Evolutionary conservation across 2,113 vertebrate genomes (phyloP), one percentile per base, ranked within the genome.

Genomic region (Rallus limicola): DNA sequence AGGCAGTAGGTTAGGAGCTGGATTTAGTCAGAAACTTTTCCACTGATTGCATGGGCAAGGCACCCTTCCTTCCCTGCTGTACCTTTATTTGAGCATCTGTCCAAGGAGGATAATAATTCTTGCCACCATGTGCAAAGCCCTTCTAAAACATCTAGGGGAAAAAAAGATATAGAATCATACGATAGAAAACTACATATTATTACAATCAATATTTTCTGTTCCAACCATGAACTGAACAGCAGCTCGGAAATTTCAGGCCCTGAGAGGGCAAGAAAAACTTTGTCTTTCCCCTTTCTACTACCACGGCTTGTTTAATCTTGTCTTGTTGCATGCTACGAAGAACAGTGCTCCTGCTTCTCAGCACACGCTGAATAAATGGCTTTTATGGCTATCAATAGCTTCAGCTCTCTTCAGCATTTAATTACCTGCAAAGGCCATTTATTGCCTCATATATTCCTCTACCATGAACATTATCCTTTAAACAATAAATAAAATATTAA

Each of bases 401-500:
- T 90, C 5, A 3, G 55, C 2, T n/a, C 88, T 90, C 93, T 93
- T 95, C 86, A 94, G 94, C 93, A 91, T 97, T 97, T 97, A 97
- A 97, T 97, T 97, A 97, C 93, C 93, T 96, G 90, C 94, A 96
- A 93, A 96, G 86, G 92, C 95, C 97, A 96, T 97, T 97, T 97
- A 96, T 97, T 97, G 96, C 94, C 97, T 97, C 97, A 96, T 97
- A 96, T 97, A 97, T 97, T 97, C 74, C 67, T 95, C 59, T 95
- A 67, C 90, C 63, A 82, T 59, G 93, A 95, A 88, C 95, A 95
- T 97, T 94, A 97, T 96, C 94, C 90, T 93, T 96, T 97, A 94
- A 97, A 97, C 92, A 96, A 97, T 97, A 97, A 96, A 97, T 97
- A 97, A 96, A 96, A 95, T 90, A 97, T 95, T 97, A 97, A 97